phyloP scores from a whole-genome alignment of 2,797 vertebrate genomes.

The Scleropages formosus region DNA sequence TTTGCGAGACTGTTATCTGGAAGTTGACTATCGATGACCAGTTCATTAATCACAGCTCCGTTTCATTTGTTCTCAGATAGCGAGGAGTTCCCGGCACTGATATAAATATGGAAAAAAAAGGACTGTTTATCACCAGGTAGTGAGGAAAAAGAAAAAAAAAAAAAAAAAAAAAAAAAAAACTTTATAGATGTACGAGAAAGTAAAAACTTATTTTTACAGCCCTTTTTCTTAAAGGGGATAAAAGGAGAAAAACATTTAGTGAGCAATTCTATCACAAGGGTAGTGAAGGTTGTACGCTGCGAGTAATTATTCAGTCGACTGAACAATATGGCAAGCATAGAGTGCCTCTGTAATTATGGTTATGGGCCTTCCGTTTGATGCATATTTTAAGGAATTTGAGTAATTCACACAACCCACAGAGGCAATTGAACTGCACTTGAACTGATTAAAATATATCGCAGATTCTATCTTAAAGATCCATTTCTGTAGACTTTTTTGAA shows the following conservation, averaged over 20 bases:
- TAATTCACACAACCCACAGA: not conserved
- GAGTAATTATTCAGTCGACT: constrained; percentile 28
- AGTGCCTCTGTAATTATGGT: constrained; percentile 2
- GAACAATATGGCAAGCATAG: constrained; percentile 1
- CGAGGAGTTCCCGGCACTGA: constrained; percentile 68
- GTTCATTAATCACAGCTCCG: constrained; percentile 77
- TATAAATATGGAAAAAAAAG: constrained; percentile 71
- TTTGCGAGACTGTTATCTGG: constrained; percentile 75
- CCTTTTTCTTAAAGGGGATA: constrained; percentile 28
- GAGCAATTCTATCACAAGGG: constrained; percentile 35
- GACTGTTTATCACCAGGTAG: constrained; percentile 66
- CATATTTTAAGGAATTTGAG: constrained; percentile 21
- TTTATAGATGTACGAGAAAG: constrained; percentile 47
- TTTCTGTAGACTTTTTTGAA: not conserved
- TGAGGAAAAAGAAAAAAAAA: too few species aligned
- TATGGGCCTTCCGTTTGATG: not conserved
- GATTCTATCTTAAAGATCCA: not conserved
- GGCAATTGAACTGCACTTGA: not conserved
- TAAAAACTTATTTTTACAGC: constrained; percentile 33
- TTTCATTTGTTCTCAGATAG: constrained; percentile 77
- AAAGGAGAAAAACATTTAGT: constrained; percentile 39
- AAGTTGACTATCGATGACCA: constrained; percentile 70
- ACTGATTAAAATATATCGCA: constrained; percentile 14
- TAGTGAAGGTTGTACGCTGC: constrained; percentile 20
- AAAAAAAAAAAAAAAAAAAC: constrained; percentile 44